Evolutionary conservation across 2,888 invertebrate species (phyloP).

Genomic region (Drosophila antonietae): DNA sequence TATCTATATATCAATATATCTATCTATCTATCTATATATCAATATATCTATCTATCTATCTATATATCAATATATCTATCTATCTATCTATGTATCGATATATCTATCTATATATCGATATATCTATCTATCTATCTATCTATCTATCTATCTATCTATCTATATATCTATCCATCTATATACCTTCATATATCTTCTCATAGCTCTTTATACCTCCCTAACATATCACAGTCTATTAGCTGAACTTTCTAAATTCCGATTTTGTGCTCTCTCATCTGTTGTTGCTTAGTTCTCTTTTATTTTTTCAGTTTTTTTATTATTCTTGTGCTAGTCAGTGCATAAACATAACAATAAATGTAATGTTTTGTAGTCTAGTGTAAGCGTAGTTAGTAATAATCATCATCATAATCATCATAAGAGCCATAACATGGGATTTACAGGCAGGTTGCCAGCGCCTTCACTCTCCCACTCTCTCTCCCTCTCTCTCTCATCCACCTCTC

Average conservation of each 20-base stretch:
- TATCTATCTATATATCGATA: background rate
- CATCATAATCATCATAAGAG: constrained; percentile 49
- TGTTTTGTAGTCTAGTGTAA: constrained; percentile 44
- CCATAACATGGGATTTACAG: constrained; percentile 14
- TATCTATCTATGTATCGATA: background rate
- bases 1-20: background rate
- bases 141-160: too few relatives aligned
- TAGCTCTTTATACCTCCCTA: background rate
- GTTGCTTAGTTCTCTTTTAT: background rate
- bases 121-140: background rate
- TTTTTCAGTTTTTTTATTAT: background rate
- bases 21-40: background rate
- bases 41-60: background rate
- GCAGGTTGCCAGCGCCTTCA: constrained; percentile 7
- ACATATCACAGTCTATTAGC: background rate
- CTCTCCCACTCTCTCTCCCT: background rate
- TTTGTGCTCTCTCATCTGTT: constrained; percentile 13
- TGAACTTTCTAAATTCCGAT: constrained; percentile 48
- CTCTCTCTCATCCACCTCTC: background rate
- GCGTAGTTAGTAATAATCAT: constrained; percentile 53
- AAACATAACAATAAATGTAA: constrained; percentile 73
- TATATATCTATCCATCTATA: background rate
- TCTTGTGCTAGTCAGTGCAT: constrained; percentile 41
- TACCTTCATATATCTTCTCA: background rate
- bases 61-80: too few relatives aligned